phyloP scores from a whole-genome alignment of 2,888 invertebrate species.

The Eueremaeus valkanovi region DNA sequence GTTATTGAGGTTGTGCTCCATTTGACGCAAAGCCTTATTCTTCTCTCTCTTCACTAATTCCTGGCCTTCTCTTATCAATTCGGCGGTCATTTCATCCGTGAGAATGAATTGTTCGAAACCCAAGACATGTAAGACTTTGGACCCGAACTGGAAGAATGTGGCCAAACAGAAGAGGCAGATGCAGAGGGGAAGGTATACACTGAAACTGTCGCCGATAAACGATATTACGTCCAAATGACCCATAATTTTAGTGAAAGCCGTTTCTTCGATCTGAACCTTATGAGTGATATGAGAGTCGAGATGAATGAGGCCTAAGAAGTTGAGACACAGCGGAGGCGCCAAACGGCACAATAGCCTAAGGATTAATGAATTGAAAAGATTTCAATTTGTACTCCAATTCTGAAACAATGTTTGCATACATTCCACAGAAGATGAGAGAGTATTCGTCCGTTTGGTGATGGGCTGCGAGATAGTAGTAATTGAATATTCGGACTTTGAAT shows the following conservation, averaged over 20 bases:
- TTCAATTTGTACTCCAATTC: too few species aligned
- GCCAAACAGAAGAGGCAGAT: constrained; percentile 87
- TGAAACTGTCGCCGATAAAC: constrained; percentile 95
- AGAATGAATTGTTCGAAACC: constrained; percentile 97
- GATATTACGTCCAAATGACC: constrained; percentile 98
- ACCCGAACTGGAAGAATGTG: constrained; percentile 90
- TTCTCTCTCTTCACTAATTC: constrained; percentile 83
- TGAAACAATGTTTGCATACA: constrained; percentile 60
- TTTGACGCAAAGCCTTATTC: constrained; percentile 41
- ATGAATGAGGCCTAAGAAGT: constrained; percentile 94
- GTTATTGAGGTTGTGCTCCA: constrained; percentile 14
- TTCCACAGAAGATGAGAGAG: constrained; percentile 96
- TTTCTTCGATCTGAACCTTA: constrained; percentile 37
- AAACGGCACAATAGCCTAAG: constrained; percentile 76
- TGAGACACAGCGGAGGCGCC: constrained; percentile 96
- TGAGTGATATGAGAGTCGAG: constrained; percentile 92
- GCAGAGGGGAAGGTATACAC: constrained; percentile 97
- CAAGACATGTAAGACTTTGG: constrained; percentile 78
- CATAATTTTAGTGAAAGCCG: constrained; percentile 67
- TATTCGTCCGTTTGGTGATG: constrained; percentile 98
- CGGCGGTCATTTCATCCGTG: constrained; percentile 86
- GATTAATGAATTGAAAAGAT: too few species aligned
- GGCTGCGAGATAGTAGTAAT: constrained; percentile 93
- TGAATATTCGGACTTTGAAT: constrained; percentile 88
- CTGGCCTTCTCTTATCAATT: constrained; percentile 87